Conservation (phyloP, 2,888 invertebrate genomes). For the Eupithecia centaureata region DNA sequence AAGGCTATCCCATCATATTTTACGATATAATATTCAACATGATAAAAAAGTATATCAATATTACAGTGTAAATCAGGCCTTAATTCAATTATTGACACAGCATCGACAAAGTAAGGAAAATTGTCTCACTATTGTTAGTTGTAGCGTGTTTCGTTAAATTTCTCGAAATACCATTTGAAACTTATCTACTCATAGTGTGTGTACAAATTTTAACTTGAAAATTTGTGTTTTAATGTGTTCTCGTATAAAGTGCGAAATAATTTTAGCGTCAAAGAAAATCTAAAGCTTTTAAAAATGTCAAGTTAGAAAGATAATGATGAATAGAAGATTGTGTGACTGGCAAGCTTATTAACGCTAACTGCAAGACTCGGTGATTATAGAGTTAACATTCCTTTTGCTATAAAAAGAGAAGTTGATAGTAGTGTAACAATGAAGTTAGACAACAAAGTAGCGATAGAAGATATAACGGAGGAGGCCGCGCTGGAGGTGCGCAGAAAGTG, state of each 20-base stretch:
- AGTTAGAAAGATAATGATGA: too few species aligned
- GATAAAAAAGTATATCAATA: too few species aligned
- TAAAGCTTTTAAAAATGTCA: too few species aligned
- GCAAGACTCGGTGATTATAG: neutral
- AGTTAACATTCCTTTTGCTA: neutral
- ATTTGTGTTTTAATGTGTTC: too few species aligned
- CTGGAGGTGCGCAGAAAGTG: slow-evolving; percentile 65
- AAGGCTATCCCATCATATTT: too few species aligned
- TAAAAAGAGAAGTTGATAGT: neutral
- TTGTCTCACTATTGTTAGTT: neutral
- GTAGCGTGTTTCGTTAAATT: neutral
- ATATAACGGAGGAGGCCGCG: slow-evolving; percentile 61
- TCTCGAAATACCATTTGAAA: neutral
- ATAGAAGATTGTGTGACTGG: too few species aligned
- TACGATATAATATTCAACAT: too few species aligned
- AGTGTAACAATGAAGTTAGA: slow-evolving; percentile 22
- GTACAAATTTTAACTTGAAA: too few species aligned
- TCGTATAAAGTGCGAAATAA: too few species aligned
- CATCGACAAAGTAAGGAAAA: neutral
- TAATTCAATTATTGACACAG: neutral
- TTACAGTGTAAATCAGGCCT: neutral
- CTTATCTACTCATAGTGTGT: neutral
- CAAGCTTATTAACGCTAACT: neutral
- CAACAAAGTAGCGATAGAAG: slow-evolving; percentile 52
- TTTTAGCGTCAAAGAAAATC: too few species aligned